Percentiles rank a stretch among this genome's conserved stretches.
Conservation (phyloP, 2,888 invertebrate species). For the Sarcophaga rosellei region DNA sequence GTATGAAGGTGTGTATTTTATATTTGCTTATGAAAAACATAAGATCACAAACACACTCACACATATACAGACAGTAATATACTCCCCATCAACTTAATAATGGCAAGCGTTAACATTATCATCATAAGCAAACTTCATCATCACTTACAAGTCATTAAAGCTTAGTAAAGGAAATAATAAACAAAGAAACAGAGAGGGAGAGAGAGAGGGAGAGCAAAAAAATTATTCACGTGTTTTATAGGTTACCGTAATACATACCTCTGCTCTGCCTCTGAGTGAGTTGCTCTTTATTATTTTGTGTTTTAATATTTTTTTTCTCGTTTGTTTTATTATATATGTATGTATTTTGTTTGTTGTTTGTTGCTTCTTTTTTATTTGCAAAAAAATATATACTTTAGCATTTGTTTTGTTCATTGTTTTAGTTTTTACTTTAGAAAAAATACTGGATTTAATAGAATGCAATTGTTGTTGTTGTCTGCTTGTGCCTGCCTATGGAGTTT, state of each 20-base stretch:
- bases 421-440: background rate
- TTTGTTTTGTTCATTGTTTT: conserved; percentile 19
- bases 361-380: too few species aligned
- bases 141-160: conserved; percentile 59
- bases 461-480: too few species aligned
- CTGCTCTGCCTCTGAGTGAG: background rate
- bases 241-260: conserved; percentile 39
- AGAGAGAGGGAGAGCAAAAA: conserved; percentile 35
- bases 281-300: conserved; percentile 19
- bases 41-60: background rate
- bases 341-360: conserved; percentile 12
- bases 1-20: conserved; percentile 39
- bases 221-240: conserved; percentile 60
- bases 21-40: conserved; percentile 57
- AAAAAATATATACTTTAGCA: conserved; percentile 54
- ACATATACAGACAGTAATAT: background rate
- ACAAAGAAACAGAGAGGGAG: conserved; percentile 13
- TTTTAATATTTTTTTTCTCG: background rate
- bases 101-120: conserved; percentile 20
- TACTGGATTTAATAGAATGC: too few species aligned
- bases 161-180: conserved; percentile 42
- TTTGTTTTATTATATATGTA: too few species aligned
- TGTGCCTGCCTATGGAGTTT: too few species aligned
- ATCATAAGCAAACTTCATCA: conserved; percentile 44
- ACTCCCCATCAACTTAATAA: conserved; percentile 41